A percentile compares a stretch with the other conserved stretches of the same genome.
Conservation (phyloP, 2,797 vertebrate species). For the Sardinella longiceps region DNA sequence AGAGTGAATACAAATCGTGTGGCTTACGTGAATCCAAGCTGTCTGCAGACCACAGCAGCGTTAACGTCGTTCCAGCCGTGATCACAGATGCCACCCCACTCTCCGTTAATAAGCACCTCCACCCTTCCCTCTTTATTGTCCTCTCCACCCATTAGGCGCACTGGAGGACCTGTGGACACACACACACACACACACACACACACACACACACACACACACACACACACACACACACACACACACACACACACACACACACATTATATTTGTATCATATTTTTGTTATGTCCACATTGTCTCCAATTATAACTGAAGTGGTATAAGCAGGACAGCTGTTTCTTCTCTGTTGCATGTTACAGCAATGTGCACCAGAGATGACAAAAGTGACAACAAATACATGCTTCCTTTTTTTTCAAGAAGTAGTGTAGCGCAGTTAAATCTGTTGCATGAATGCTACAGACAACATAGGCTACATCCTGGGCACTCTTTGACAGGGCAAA, state of each 20-base stretch:
- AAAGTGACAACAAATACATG: too few species aligned
- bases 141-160: conserved; percentile 82
- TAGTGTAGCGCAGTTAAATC: too few species aligned
- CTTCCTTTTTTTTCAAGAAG: too few species aligned
- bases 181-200: conserved; percentile 46
- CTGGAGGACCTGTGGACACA: conserved; percentile 70
- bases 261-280: too few species aligned
- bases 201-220: conserved; percentile 38
- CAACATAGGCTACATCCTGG: too few species aligned
- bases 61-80: conserved; percentile 86
- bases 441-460: too few species aligned
- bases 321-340: too few species aligned
- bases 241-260: not conserved
- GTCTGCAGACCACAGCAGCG: conserved; percentile 86
- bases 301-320: too few species aligned
- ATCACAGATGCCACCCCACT: conserved; percentile 90
- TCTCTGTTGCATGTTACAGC: too few species aligned
- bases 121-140: conserved; percentile 84
- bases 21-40: conserved; percentile 85
- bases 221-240: not conserved
- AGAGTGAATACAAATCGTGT: not conserved
- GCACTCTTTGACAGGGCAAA: too few species aligned
- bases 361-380: too few species aligned
- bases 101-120: conserved; percentile 84
- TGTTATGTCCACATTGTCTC: too few species aligned